Conservation (phyloP, 2,797 vertebrate species). For the Amblyraja radiata region DNA sequence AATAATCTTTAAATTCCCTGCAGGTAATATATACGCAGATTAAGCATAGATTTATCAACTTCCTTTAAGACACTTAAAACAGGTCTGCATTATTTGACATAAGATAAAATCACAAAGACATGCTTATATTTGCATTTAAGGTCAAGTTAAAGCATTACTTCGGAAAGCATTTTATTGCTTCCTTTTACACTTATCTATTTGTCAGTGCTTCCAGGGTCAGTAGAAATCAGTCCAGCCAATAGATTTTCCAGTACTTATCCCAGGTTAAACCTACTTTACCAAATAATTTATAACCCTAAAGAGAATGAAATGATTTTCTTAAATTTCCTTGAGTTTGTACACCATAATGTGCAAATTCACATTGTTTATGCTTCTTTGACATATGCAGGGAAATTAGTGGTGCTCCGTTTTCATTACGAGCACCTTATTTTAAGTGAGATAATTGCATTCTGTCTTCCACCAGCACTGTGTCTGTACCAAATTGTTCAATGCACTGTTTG, state of each 20-base stretch:
- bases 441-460: conserved; percentile 96
- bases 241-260: conserved; percentile 18
- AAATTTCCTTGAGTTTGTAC: conserved; percentile 18
- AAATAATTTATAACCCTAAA: conserved; percentile 25
- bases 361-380: not conserved
- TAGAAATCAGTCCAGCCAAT: not conserved
- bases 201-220: not conserved
- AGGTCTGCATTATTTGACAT: not conserved
- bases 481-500: conserved; percentile 88
- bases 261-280: conserved; percentile 25
- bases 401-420: not conserved
- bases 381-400: not conserved
- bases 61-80: not conserved
- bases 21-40: not conserved
- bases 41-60: conserved; percentile 16
- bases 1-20: too few species aligned
- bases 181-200: not conserved
- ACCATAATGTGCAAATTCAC: not conserved
- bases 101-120: conserved; percentile 2
- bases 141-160: conserved; percentile 7
- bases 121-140: not conserved
- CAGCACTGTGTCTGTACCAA: conserved; percentile 77
- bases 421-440: conserved; percentile 71
- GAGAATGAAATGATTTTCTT: conserved; percentile 14
- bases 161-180: not conserved